Conservation (phyloP, 2,888 invertebrate species). For the Lasioglossum pauxillum region DNA sequence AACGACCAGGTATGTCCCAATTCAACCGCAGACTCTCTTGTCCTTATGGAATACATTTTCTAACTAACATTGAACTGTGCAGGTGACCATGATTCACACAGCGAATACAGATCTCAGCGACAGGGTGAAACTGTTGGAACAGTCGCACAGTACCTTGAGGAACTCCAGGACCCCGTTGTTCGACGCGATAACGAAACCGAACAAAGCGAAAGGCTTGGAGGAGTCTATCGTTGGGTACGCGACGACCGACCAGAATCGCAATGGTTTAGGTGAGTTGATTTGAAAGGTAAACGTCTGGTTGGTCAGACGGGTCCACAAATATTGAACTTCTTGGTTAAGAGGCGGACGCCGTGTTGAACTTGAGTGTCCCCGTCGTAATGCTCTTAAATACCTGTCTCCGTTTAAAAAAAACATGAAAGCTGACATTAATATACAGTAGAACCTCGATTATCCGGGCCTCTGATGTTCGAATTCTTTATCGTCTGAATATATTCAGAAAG, state of each 20-base stretch:
- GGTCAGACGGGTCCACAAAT: constrained; percentile 21
- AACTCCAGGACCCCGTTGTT: constrained; percentile 72
- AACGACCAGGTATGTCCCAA: constrained; percentile 75
- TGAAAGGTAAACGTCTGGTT: not conserved
- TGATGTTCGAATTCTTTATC: too few relatives aligned
- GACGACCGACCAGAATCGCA: constrained; percentile 58
- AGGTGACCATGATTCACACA: constrained; percentile 72
- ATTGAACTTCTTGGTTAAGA: constrained; percentile 26
- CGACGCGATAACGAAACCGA: constrained; percentile 32
- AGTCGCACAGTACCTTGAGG: constrained; percentile 71
- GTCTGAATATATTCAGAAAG: too few relatives aligned
- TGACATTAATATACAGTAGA: not conserved
- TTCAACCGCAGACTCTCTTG: not conserved
- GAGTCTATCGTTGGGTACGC: constrained; percentile 24
- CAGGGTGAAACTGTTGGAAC: constrained; percentile 73
- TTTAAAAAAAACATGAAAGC: not conserved
- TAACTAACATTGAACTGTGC: constrained; percentile 19
- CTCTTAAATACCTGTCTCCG: not conserved
- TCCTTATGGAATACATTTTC: not conserved
- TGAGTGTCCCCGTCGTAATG: not conserved
- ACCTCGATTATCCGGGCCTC: too few relatives aligned
- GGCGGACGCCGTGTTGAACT: not conserved
- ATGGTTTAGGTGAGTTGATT: constrained; percentile 44
- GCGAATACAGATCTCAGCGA: constrained; percentile 64
- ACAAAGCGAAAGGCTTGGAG: constrained; percentile 21